phyloP scores from a whole-genome alignment of 2,113 vertebrate species.

The Emydura subglobosa region DNA sequence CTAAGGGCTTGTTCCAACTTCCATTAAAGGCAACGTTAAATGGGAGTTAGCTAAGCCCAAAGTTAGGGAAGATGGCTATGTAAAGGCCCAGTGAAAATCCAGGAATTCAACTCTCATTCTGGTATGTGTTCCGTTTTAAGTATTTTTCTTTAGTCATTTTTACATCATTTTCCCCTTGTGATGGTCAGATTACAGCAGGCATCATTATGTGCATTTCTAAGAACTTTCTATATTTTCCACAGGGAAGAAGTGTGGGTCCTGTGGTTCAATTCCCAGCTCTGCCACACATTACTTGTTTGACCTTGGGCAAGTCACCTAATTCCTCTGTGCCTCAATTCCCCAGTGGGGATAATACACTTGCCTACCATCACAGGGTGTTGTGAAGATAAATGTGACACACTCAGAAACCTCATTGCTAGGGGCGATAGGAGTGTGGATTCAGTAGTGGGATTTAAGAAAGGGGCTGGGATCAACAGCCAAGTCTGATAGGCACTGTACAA shows the following conservation, averaged over 20 bases:
- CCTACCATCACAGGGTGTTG: not conserved
- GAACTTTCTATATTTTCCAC: not conserved
- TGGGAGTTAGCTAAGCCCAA: not conserved
- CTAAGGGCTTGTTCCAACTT: not conserved
- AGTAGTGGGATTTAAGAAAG: not conserved
- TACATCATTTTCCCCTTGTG: not conserved
- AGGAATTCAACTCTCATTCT: not conserved
- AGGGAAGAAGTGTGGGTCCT: not conserved
- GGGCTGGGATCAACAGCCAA: fast-evolving
- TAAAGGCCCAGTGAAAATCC: not conserved
- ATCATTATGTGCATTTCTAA: not conserved
- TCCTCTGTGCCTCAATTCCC: not conserved
- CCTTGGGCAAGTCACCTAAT: not conserved
- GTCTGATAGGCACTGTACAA: not conserved
- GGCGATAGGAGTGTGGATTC: not conserved
- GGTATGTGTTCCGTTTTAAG: not conserved
- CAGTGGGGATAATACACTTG: not conserved
- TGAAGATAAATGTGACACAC: not conserved
- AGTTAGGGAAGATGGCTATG: not conserved
- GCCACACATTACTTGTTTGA: not conserved
- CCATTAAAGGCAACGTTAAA: not conserved
- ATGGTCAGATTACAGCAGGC: not conserved
- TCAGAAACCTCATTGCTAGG: fast-evolving
- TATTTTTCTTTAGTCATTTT: not conserved
- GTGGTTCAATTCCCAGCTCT: not conserved